These are phyloP conservation scores for Hyppa rectilinea DNA, from an alignment of 2,888 invertebrate species.

Conservation along the genomic window DNA sequence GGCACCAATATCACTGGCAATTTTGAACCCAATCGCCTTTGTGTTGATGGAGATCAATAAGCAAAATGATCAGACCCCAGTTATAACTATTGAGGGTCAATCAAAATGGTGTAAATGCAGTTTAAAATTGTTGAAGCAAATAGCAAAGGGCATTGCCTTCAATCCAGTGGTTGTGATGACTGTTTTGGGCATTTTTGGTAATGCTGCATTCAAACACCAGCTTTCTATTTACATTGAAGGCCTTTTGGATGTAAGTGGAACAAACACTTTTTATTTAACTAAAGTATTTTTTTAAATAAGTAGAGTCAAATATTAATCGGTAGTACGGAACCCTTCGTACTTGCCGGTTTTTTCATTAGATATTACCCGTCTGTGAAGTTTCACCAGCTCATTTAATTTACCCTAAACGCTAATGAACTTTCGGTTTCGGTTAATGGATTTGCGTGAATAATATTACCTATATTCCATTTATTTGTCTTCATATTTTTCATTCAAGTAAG, in stretches of 20 bases:
- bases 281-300: no score
- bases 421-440: no score
- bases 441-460: not conserved
- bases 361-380: not conserved
- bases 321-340: no score
- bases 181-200: constrained; percentile 96
- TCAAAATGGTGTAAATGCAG: constrained; percentile 74
- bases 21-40: constrained; percentile 98
- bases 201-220: constrained; percentile 94
- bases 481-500: not conserved
- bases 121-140: constrained; percentile 84
- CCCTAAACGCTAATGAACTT: not conserved
- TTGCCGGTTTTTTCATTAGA: no score
- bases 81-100: constrained; percentile 67
- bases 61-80: constrained; percentile 81
- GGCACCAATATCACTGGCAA: constrained; percentile 97
- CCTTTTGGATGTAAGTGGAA: constrained; percentile 93
- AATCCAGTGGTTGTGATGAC: constrained; percentile 99
- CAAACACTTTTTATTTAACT: no score
- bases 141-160: constrained; percentile 93
- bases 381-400: not conserved
- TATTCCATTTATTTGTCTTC: not conserved
- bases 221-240: constrained; percentile 94
- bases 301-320: no score
- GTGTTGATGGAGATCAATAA: constrained; percentile 96